Base-by-base conservation (phyloP, 1,140 invertebrate species). In the Caerostris extrusa region DNA sequence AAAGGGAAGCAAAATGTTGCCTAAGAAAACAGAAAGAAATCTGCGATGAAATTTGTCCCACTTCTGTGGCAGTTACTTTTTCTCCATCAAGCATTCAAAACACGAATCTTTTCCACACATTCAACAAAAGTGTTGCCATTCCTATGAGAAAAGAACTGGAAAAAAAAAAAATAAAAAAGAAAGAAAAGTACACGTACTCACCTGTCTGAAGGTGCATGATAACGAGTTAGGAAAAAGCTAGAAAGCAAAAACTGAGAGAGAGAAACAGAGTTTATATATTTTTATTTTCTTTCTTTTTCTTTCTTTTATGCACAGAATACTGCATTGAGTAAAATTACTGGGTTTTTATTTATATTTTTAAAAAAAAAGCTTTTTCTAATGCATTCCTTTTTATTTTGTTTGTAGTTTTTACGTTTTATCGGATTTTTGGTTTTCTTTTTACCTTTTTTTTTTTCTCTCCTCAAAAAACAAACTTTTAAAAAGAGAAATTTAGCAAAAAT, bases 191-290 rank as follows among this genome's bases (percentile, higher is more conserved):
- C 83, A 93, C 58, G 50, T 82, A 82, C 91, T 93, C 92, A 93
- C 92, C 92, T 93, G 92, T 93, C 92, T 93, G 92, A 93, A 93
- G 86, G 86, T 82, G 92, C 86, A 88, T 93, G 92, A 93, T 93
- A 93, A 93, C 92, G 69, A 93, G 92, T 93, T 86, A 50, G 60
- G 64, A 50, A 93, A 87, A 93, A 93, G 55, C 67, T 34, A n/a
- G 50, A 57, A 86, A 93, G 58, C n/a, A 58, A 60, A n/a, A 88
- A 88, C 50, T 34, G n/a, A 85, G 60, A 8, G 60, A 19, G 69
- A 64, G 67, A 92, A 61, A 8, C 8, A 55, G 90, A 77, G 55
- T 90, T 71, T 19, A 58, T 34, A 58, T 81, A 71, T 17, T 81
- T 34, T 53, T 17, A 55, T 88, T 69, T 93, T 87, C 89, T 53